Conservation (phyloP, 2,888 invertebrate genomes). For the Elmis aenea region DNA sequence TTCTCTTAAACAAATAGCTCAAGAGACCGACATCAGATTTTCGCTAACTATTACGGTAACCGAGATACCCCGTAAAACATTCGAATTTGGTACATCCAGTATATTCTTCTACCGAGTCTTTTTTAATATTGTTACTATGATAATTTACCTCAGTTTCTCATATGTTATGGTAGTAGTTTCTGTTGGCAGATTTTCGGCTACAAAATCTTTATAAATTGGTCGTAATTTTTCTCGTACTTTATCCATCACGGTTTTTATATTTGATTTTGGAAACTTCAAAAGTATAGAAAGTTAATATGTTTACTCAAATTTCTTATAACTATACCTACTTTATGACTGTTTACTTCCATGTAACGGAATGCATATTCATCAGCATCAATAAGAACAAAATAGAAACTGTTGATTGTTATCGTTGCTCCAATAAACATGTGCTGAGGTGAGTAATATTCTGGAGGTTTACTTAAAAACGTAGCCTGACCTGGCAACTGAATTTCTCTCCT, state of each 20-base stretch:
- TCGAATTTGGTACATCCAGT: no score
- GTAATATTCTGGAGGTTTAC: conserved; percentile 69
- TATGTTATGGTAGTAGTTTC: conserved; percentile 43
- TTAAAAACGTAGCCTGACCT: conserved; percentile 64
- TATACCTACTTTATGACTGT: conserved; percentile 60
- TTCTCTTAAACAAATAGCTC: no score
- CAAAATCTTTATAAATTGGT: conserved; percentile 70
- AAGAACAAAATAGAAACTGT: conserved; percentile 73
- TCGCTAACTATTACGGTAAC: no score
- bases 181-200: conserved; percentile 60
- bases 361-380: conserved; percentile 83
- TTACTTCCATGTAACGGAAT: conserved; percentile 78
- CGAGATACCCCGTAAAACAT: no score
- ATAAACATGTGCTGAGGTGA: conserved; percentile 78
- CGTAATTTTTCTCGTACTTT: conserved; percentile 67
- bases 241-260: conserved; percentile 65
- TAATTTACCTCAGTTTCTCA: conserved; percentile 44
- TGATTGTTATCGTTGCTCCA: conserved; percentile 72
- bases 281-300: conserved; percentile 6
- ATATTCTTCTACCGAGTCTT: no score
- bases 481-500: conserved; percentile 69
- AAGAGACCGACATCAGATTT: no score
- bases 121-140: no score
- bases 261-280: conserved; percentile 65
- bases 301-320: conserved; percentile 1